Evolutionary conservation across 2,113 vertebrate genomes (phyloP).

Genomic region (Pangasianodon hypophthalmus): DNA sequence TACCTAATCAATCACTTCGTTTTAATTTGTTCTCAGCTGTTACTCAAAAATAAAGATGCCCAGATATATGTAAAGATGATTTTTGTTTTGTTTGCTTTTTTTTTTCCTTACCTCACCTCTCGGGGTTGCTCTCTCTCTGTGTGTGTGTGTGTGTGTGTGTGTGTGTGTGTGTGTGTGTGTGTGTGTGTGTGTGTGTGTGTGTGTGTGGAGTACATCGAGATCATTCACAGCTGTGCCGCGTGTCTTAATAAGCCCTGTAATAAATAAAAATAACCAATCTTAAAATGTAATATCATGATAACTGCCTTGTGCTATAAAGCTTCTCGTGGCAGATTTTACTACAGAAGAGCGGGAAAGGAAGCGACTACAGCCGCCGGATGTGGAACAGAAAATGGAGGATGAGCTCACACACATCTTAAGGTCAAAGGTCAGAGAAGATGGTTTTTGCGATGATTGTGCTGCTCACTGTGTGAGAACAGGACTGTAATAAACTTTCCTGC

Average conservation of each 20-base stretch:
- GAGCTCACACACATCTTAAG: background rate
- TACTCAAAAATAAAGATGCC: slow-evolving; percentile 49
- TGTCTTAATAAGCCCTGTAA: background rate
- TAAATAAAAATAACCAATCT: background rate
- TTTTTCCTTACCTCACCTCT: background rate
- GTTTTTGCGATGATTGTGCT: background rate
- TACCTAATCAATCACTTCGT: slow-evolving; percentile 48
- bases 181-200: background rate
- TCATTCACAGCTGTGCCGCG: background rate
- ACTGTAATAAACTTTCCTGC: no score
- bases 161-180: background rate
- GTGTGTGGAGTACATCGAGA: background rate
- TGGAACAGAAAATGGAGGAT: background rate
- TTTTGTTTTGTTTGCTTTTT: background rate
- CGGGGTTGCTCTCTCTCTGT: slow-evolving; percentile 11
- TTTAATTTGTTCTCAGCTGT: slow-evolving; percentile 56
- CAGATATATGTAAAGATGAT: slow-evolving; percentile 7
- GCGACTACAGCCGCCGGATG: background rate
- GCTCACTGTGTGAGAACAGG: background rate
- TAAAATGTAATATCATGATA: slow-evolving; percentile 6
- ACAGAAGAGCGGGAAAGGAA: background rate
- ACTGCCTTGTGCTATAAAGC: slow-evolving; percentile 7
- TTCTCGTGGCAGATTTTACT: background rate
- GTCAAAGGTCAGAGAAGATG: background rate
- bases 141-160: slow-evolving; percentile 12